These are phyloP conservation scores for Dyspetes luteomarginatus DNA, from an alignment of 2,888 invertebrate species.

Conservation along the genomic window DNA sequence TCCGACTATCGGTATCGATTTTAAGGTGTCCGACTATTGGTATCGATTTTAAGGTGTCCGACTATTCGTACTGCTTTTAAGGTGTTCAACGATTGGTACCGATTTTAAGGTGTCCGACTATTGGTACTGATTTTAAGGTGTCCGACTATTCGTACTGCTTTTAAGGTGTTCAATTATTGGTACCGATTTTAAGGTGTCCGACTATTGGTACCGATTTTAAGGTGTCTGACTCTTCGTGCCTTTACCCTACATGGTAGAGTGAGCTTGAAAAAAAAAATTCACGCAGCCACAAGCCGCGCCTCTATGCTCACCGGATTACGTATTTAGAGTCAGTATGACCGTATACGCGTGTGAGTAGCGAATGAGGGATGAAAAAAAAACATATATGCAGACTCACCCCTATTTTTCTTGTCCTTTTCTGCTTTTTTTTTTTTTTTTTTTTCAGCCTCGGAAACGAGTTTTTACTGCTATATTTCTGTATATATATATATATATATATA, in stretches of 20 bases:
- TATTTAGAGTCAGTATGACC: slow-evolving; percentile 47
- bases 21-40: no score
- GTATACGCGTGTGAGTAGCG: slow-evolving; percentile 1
- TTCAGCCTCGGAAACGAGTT: not conserved
- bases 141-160: no score
- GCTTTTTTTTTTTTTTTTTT: not conserved
- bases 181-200: no score
- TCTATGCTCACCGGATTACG: slow-evolving; percentile 21
- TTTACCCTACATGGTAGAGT: not conserved
- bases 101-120: no score
- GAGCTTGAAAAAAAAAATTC: not conserved
- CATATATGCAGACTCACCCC: not conserved
- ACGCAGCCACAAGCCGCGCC: slow-evolving; percentile 10
- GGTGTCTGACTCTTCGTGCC: no score
- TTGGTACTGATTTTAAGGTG: no score
- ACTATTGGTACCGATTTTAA: no score
- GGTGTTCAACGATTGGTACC: no score
- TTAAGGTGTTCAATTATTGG: no score
- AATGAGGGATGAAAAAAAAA: slow-evolving; percentile 17
- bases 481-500: not conserved
- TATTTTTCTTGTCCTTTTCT: not conserved
- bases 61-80: no score
- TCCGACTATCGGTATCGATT: no score
- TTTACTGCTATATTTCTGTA: not conserved
- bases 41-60: no score